Conservation (phyloP, 2,113 vertebrate species). For the Hyperopisus bebe region DNA sequence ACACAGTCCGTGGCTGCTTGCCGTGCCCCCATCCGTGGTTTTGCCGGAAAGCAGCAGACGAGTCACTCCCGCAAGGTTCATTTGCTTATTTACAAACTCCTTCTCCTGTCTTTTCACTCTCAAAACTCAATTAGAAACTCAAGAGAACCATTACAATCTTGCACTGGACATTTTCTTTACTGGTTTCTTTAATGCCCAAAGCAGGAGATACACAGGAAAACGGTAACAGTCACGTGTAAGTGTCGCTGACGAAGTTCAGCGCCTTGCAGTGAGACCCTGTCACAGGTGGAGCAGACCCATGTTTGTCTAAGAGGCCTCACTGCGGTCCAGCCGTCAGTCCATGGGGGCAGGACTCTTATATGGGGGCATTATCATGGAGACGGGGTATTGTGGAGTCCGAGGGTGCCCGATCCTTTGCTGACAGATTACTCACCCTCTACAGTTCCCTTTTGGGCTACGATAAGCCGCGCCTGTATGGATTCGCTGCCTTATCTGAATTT, state of each 20-base stretch:
- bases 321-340: conserved; percentile 11
- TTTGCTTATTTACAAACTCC: neutral
- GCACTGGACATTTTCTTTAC: neutral
- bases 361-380: conserved; percentile 46
- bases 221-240: no score
- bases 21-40: neutral
- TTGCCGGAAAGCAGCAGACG: neutral
- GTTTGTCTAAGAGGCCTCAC: neutral
- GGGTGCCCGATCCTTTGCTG: conserved; percentile 60
- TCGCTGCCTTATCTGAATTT: conserved; percentile 58
- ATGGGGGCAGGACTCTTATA: conserved; percentile 36
- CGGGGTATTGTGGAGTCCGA: conserved; percentile 55
- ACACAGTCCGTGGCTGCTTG: neutral
- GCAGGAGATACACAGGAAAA: neutral
- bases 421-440: conserved; percentile 63
- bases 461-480: conserved; percentile 60
- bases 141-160: neutral
- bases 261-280: neutral
- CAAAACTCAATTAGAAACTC: neutral
- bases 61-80: neutral
- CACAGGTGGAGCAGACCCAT: neutral
- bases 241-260: neutral
- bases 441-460: conserved; percentile 57
- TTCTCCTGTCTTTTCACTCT: neutral
- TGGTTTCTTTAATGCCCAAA: neutral